Conservation (phyloP, 2,113 vertebrate species). For the Tragelaphus buxtoni region DNA sequence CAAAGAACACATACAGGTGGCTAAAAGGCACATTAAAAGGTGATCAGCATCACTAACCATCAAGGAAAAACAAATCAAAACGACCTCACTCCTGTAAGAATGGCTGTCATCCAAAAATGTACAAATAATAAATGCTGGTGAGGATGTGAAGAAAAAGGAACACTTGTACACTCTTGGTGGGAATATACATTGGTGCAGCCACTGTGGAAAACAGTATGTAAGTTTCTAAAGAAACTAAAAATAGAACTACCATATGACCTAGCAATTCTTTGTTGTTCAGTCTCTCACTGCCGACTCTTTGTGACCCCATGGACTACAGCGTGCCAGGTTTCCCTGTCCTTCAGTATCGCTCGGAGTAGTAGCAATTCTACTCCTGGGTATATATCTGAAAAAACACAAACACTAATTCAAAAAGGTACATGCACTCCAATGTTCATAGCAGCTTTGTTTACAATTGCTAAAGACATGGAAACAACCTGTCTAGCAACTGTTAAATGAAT, state of each 20-base stretch:
- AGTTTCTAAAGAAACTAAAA: not conserved
- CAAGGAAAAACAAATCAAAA: not conserved
- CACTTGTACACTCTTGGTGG: not conserved
- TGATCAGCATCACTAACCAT: not conserved
- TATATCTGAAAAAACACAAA: not conserved
- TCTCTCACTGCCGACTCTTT: not conserved
- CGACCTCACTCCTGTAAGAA: not conserved
- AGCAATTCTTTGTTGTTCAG: not conserved
- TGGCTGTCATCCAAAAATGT: not conserved
- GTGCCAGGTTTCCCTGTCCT: not conserved
- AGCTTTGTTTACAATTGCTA: not conserved
- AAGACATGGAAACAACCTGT: not conserved
- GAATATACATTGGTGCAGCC: not conserved
- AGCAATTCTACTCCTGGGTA: not conserved
- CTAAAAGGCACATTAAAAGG: not conserved
- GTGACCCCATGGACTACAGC: not conserved
- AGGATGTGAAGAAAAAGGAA: not conserved
- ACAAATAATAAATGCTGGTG: not conserved
- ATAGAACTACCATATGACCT: not conserved
- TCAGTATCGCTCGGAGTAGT: accelerated
- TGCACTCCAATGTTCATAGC: not conserved
- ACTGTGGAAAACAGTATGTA: not conserved
- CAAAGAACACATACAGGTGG: not conserved
- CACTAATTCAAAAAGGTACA: not conserved
- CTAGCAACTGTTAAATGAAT: not conserved